A percentile compares a stretch with the other conserved stretches of the same genome.
Conservation (phyloP, 2,888 invertebrate genomes). For the Torymus tubicola region DNA sequence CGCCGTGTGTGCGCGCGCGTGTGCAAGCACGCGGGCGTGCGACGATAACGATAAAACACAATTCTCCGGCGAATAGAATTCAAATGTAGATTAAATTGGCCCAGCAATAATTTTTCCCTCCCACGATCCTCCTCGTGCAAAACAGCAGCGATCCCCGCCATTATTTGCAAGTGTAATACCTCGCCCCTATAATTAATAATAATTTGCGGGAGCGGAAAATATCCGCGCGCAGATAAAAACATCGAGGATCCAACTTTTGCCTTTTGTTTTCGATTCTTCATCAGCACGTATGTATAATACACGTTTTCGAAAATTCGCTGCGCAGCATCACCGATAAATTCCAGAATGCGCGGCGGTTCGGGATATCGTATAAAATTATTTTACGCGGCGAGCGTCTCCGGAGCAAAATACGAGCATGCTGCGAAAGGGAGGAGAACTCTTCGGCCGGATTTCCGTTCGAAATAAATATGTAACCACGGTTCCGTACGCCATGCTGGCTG, state of each 20-base stretch:
- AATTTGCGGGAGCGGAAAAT: slow-evolving; percentile 22
- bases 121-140: neutral
- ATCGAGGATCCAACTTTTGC: neutral
- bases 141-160: neutral
- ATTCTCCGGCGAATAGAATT: slow-evolving; percentile 24
- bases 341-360: neutral
- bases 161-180: slow-evolving; percentile 42
- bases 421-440: neutral
- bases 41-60: slow-evolving; percentile 24
- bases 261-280: neutral
- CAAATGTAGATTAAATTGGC: slow-evolving; percentile 38
- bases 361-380: slow-evolving; percentile 34
- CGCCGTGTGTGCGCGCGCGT: neutral
- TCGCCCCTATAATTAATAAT: slow-evolving; percentile 46
- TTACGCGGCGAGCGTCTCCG: slow-evolving; percentile 10
- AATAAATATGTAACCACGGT: slow-evolving; percentile 47
- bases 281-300: too few species aligned
- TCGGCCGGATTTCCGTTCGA: slow-evolving; percentile 36
- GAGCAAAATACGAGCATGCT: neutral
- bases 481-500: slow-evolving; percentile 2
- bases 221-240: slow-evolving; percentile 26
- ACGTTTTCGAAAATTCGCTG: slow-evolving; percentile 17
- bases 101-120: slow-evolving; percentile 7
- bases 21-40: too few species aligned
- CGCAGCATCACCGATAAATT: slow-evolving; percentile 15